Base-by-base conservation (phyloP, 30 jellyfish, hydroid and myxozoan genomes). In the Aurelia sp. region DNA sequence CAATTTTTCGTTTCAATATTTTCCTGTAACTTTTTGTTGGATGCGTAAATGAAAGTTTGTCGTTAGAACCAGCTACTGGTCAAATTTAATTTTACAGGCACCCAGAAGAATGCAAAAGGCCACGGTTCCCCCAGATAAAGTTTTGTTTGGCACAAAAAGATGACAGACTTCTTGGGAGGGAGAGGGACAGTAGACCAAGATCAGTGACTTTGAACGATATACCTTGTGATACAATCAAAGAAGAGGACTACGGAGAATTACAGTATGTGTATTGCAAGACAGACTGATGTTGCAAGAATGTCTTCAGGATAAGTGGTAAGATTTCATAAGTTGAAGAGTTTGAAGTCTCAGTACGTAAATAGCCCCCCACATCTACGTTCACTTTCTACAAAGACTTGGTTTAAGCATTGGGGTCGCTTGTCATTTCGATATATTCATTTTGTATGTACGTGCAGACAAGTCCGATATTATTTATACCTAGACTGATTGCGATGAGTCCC, bases 131-230 rank as follows among this genome's bases (percentile, higher is more conserved):
- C 17, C 97, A 93, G 53, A 74, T 93, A 16, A 83, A 82, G 71
- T 93, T 47, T 78, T 87, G 98, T 68, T 74, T 93, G 40, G 82
- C 85, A 13, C 97, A 93, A 59, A 77, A 79, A 47, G 97, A 93
- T 78, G 97, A 87, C n/a, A 94, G 93, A 51, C 89, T 93, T 41
- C 75, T 93, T 52, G 98, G 98, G 38, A 59, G 91, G 63, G 75
- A 63, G 20, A 59, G 52, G n/a, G 76, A 52, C 8, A 17, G 31
- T 47, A 69, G 97, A 61, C 86, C 65, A 40, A 82, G 97, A 24
- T 93, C 97, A 41, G 90, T 86, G 15, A 75, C 97, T 33, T 75
- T 86, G 17, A 74, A 81, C 63, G 89, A 76, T 10, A 77, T 76
- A n/a, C 21, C 91, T 4, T 40, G 66, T 16, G 95, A 85, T 50